phyloP scores from a whole-genome alignment of 2,113 vertebrate species.

The Oophaga pumilio region DNA sequence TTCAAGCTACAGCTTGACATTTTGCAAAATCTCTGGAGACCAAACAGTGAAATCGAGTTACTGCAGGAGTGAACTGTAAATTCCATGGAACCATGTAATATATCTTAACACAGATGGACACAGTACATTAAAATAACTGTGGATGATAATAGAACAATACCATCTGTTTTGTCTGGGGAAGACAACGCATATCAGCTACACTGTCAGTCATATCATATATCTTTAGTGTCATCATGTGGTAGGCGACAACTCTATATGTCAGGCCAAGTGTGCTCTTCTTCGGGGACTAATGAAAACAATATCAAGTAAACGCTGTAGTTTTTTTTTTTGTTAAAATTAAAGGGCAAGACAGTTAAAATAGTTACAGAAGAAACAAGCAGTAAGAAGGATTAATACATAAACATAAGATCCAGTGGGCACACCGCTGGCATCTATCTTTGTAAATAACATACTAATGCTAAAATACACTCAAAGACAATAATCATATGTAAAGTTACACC shows the following conservation, averaged over 20 bases:
- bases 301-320: slow-evolving; percentile 76
- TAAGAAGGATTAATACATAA: slow-evolving; percentile 39
- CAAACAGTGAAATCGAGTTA: slow-evolving; percentile 96
- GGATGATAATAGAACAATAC: slow-evolving; percentile 98
- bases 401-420: slow-evolving; percentile 57
- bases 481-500: slow-evolving; percentile 69
- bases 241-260: slow-evolving; percentile 95
- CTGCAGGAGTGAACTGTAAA: slow-evolving; percentile 97
- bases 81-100: slow-evolving; percentile 99
- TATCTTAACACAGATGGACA: slow-evolving; percentile 99
- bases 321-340: slow-evolving; percentile 63
- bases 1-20: slow-evolving; percentile 98
- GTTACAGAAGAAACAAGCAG: slow-evolving; percentile 69
- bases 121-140: slow-evolving; percentile 87
- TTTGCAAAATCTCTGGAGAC: slow-evolving; percentile 94
- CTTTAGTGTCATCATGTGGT: slow-evolving; percentile 97
- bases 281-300: slow-evolving; percentile 82
- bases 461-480: slow-evolving; percentile 67
- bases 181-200: slow-evolving; percentile 88
- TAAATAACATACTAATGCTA: slow-evolving; percentile 65
- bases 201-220: slow-evolving; percentile 96
- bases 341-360: slow-evolving; percentile 58
- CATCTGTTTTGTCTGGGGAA: slow-evolving; percentile 97
- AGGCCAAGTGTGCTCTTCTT: slow-evolving; percentile 90
- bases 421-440: slow-evolving; percentile 67